Evolutionary conservation across 2,797 vertebrate species (phyloP).

Genomic region (Acrossocheilus fasciatus): DNA sequence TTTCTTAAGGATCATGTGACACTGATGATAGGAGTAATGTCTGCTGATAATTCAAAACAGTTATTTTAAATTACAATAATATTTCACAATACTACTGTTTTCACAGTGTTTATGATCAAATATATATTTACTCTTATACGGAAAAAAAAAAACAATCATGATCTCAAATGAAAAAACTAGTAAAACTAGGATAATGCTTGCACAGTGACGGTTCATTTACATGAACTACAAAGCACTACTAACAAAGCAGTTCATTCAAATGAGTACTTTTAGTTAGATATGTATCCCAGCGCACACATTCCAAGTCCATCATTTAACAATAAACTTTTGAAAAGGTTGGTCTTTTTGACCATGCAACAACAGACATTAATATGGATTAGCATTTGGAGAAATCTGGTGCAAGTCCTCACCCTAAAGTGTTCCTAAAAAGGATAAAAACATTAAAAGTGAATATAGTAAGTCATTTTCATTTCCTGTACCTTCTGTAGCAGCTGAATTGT

Average conservation of each 20-base stretch:
- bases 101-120: too few relatives aligned
- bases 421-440: not conserved
- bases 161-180: too few relatives aligned
- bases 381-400: not conserved
- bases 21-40: not conserved
- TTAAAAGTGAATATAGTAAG: not conserved
- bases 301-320: not conserved
- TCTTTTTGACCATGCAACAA: not conserved
- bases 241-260: too few relatives aligned
- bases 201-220: too few relatives aligned
- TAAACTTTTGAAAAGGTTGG: not conserved
- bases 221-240: too few relatives aligned
- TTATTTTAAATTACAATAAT: too few relatives aligned
- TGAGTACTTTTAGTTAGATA: too few relatives aligned
- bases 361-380: not conserved
- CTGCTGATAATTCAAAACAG: not conserved
- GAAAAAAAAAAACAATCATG: too few relatives aligned
- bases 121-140: too few relatives aligned
- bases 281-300: not conserved
- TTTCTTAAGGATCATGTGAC: not conserved
- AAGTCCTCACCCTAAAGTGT: not conserved
- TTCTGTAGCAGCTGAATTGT: constrained; percentile 90
- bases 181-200: too few relatives aligned
- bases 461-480: constrained; percentile 72
- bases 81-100: too few relatives aligned